These are phyloP conservation scores for Cottoperca gobio DNA, from an alignment of 2,797 vertebrate species.

Conservation along the genomic window DNA sequence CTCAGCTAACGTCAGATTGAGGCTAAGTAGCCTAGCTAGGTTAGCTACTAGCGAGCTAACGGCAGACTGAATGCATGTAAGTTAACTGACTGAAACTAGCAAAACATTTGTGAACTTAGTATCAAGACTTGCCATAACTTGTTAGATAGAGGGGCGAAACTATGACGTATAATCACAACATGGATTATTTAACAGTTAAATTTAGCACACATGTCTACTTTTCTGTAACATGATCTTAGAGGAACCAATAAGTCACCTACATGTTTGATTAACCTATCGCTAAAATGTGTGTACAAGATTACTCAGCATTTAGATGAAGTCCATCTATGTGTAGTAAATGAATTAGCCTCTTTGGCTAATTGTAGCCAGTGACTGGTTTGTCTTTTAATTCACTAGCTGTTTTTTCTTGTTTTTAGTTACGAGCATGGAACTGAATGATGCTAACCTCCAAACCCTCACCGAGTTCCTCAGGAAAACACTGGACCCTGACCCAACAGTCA, in stretches of 20 bases:
- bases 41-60: constrained; percentile 59
- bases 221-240: neutral
- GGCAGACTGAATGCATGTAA: neutral
- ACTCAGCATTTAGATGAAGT: constrained; percentile 3
- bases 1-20: constrained; percentile 6
- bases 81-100: constrained; percentile 2
- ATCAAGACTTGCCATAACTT: neutral
- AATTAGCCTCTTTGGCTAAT: neutral
- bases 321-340: neutral
- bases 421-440: constrained; percentile 96
- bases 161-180: neutral
- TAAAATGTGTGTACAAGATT: neutral
- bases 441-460: constrained; percentile 94
- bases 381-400: neutral
- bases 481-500: constrained; percentile 93
- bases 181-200: neutral
- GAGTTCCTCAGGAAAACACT: constrained; percentile 97
- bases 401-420: constrained; percentile 2
- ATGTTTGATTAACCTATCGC: neutral
- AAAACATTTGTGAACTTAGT: neutral
- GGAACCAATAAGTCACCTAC: neutral
- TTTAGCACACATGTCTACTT: neutral
- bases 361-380: neutral
- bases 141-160: neutral
- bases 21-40: constrained; percentile 19